A percentile compares a stretch with the other conserved stretches of the same genome.
Conservation (phyloP, 2,888 invertebrate genomes). For the Pandemis heparana region DNA sequence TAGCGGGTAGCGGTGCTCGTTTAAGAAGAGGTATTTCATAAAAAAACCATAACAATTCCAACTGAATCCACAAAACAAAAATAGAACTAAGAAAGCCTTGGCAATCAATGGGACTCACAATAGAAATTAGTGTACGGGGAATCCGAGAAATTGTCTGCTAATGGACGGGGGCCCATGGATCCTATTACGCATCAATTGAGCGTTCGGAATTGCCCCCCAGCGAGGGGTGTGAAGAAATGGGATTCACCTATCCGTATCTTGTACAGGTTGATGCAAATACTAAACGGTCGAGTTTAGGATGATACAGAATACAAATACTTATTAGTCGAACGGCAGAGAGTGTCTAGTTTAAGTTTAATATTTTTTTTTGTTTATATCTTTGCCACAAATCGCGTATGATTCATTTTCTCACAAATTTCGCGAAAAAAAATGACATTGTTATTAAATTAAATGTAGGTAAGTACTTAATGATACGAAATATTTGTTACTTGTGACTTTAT, state of each 20-base stretch:
- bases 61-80: neutral
- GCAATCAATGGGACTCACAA: conserved; percentile 23
- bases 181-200: conserved; percentile 38
- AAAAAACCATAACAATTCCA: too few species aligned
- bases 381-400: too few species aligned
- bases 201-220: conserved; percentile 11
- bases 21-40: too few species aligned
- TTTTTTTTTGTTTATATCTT: too few species aligned
- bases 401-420: too few species aligned
- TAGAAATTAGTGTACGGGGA: conserved; percentile 39
- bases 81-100: neutral
- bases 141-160: conserved; percentile 51
- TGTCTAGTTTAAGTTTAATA: too few species aligned
- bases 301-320: neutral
- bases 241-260: conserved; percentile 2
- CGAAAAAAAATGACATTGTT: too few species aligned
- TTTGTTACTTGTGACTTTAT: too few species aligned
- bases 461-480: too few species aligned
- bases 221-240: conserved; percentile 21
- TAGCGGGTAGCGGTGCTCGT: too few species aligned
- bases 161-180: conserved; percentile 45
- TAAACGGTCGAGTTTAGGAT: neutral
- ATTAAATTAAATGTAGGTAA: too few species aligned
- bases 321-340: too few species aligned
- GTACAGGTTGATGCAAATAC: neutral